These are phyloP conservation scores for Coreius guichenoti DNA, from an alignment of 2,797 vertebrate genomes.

Conservation along the genomic window DNA sequence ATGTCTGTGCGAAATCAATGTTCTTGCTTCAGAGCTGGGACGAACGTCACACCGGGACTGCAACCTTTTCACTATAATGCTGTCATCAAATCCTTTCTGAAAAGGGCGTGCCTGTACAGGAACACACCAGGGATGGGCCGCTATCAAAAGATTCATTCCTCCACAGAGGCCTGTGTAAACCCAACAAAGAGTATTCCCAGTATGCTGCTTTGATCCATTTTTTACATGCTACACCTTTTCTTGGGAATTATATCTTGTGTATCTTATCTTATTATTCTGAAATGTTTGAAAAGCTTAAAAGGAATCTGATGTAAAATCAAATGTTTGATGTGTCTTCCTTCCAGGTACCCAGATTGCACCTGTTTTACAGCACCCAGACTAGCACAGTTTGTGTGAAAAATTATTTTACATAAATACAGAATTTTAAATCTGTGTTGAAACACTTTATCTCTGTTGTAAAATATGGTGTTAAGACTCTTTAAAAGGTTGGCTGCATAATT, in stretches of 20 bases:
- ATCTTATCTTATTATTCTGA: slow-evolving; percentile 11
- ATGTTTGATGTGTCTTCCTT: neutral
- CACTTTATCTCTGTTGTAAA: neutral
- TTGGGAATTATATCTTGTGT: slow-evolving; percentile 1
- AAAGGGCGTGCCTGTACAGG: slow-evolving; percentile 45
- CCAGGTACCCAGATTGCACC: neutral
- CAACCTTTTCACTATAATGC: slow-evolving; percentile 51
- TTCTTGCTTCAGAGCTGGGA: slow-evolving; percentile 35
- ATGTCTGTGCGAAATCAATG: slow-evolving; percentile 35
- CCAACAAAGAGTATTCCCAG: slow-evolving; percentile 17
- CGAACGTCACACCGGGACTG: slow-evolving; percentile 43
- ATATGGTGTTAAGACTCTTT: neutral
- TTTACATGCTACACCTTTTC: neutral
- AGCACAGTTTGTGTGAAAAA: slow-evolving; percentile 11
- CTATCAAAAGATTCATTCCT: slow-evolving; percentile 44
- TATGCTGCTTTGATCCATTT: slow-evolving; percentile 32
- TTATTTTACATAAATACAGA: neutral
- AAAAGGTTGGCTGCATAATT: neutral
- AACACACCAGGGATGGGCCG: slow-evolving; percentile 49
- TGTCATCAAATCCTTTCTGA: slow-evolving; percentile 46
- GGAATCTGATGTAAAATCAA: neutral
- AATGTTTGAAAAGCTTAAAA: slow-evolving; percentile 18
- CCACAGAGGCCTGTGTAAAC: slow-evolving; percentile 36
- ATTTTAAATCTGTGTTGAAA: neutral
- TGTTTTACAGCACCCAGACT: slow-evolving; percentile 5